phyloP scores from a whole-genome alignment of 2,888 invertebrate species.

The Thecocarcelia acutangulata region DNA sequence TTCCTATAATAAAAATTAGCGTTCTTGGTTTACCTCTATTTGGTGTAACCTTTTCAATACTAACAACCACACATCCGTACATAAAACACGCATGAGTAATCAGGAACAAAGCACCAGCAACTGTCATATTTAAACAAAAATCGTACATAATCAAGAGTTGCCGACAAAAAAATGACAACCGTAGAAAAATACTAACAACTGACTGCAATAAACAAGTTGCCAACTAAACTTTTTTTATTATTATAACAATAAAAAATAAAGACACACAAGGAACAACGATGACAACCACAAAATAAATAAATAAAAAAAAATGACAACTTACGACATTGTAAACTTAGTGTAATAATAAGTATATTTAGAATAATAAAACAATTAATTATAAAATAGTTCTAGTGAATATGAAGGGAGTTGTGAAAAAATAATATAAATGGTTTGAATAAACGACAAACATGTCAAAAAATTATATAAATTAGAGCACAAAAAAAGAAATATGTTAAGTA shows the following conservation, averaged over 20 bases:
- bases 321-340: constrained; percentile 50
- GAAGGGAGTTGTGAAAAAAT: neutral
- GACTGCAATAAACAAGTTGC: constrained; percentile 53
- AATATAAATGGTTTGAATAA: constrained; percentile 9
- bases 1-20: too few species aligned
- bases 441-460: constrained; percentile 58
- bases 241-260: constrained; percentile 11
- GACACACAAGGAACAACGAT: neutral
- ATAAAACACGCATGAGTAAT: constrained; percentile 32
- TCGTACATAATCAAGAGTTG: constrained; percentile 68
- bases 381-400: constrained; percentile 19
- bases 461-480: constrained; percentile 55
- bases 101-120: constrained; percentile 7
- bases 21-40: neutral
- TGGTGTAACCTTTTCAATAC: neutral
- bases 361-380: constrained; percentile 68
- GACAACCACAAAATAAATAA: constrained; percentile 1
- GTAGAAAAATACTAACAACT: constrained; percentile 69
- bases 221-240: constrained; percentile 43
- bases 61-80: neutral
- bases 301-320: neutral
- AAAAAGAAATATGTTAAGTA: neutral
- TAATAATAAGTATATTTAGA: constrained; percentile 59
- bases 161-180: constrained; percentile 70
- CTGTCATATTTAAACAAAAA: constrained; percentile 65